Conservation (phyloP, 2,113 vertebrate species). For the Chascanopsetta lugubris region DNA sequence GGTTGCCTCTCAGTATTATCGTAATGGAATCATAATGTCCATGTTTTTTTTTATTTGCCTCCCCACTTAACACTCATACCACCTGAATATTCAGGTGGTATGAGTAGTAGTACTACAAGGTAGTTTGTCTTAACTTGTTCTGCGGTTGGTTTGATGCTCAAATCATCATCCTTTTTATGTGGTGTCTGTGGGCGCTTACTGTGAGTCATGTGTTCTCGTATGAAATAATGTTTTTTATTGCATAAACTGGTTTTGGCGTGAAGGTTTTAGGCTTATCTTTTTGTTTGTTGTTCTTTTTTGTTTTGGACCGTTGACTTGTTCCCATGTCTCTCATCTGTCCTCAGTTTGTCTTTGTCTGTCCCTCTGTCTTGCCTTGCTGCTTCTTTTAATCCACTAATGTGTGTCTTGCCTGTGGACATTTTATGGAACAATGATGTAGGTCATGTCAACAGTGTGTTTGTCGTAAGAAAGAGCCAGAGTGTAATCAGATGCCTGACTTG, state of each 20-base stretch:
- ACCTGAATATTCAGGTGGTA: not conserved
- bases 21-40: not conserved
- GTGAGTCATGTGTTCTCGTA: slow-evolving; percentile 28
- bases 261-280: slow-evolving; percentile 10
- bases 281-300: not conserved
- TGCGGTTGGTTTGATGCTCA: not conserved
- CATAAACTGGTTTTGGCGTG: not conserved
- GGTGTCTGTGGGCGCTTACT: slow-evolving; percentile 10
- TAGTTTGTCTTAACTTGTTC: not conserved
- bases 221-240: slow-evolving; percentile 22
- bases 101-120: not conserved
- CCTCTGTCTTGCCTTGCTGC: slow-evolving; percentile 1
- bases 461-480: slow-evolving; percentile 25
- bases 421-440: slow-evolving; percentile 9
- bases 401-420: slow-evolving; percentile 22
- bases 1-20: not conserved
- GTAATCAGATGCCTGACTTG: slow-evolving; percentile 75
- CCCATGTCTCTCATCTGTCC: slow-evolving; percentile 15
- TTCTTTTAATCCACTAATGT: slow-evolving; percentile 9
- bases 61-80: not conserved
- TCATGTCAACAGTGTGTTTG: slow-evolving; percentile 12
- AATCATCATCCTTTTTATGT: slow-evolving; percentile 4
- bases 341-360: slow-evolving; percentile 12
- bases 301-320: not conserved
- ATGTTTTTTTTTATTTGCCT: not conserved